A percentile compares a stretch with the other conserved stretches of the same genome.
Conservation (phyloP, 1,140 invertebrate species). For the Lordiphosa mommai region DNA sequence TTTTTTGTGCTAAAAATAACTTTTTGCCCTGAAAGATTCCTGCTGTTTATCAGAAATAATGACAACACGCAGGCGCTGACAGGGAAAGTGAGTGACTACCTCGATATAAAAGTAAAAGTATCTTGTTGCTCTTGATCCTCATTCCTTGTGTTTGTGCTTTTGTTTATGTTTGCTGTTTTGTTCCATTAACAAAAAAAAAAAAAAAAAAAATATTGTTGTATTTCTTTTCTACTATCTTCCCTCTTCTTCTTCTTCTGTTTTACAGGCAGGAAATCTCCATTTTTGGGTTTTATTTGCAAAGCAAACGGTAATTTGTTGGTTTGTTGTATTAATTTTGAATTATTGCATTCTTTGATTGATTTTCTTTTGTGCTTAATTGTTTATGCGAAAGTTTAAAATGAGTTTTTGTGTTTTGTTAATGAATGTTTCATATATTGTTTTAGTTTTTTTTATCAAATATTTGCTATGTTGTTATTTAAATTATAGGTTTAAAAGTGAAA, state of each 20-base stretch:
- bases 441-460: constrained; percentile 1
- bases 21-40: constrained; percentile 18
- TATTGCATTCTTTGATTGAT: constrained; percentile 13
- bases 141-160: no score
- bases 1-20: constrained; percentile 44
- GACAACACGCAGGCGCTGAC: constrained; percentile 11
- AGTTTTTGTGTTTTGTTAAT: no score
- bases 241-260: constrained; percentile 63
- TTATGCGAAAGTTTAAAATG: no score
- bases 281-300: constrained; percentile 80
- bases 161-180: not conserved
- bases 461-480: no score
- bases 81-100: constrained; percentile 41
- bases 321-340: constrained; percentile 23
- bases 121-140: constrained; percentile 1
- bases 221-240: constrained; percentile 61
- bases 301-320: constrained; percentile 73
- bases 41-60: constrained; percentile 13
- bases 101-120: no score
- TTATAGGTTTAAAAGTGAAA: no score
- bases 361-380: constrained; percentile 13
- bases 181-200: not conserved
- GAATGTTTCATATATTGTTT: constrained; percentile 15
- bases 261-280: constrained; percentile 79
- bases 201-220: constrained; percentile 12